Percentiles rank a stretch among this genome's conserved stretches.
Evolutionary conservation across 2,888 invertebrate genomes (phyloP).

Genomic region (Dimorphilus gyrociliatus): DNA sequence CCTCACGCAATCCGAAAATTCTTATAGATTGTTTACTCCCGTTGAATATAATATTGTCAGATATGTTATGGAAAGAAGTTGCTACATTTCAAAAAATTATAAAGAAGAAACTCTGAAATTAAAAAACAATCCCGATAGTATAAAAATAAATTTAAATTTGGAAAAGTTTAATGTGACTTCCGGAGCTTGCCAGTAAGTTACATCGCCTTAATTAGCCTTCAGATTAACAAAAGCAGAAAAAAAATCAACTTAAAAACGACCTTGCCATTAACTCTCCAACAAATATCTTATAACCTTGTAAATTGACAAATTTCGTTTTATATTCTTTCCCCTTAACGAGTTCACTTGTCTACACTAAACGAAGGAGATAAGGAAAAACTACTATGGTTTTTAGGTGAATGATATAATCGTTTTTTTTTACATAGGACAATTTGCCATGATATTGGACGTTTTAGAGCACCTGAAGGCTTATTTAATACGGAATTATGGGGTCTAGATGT

Average conservation of each 20-base stretch:
- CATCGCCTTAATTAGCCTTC: background rate
- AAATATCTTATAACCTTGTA: no score
- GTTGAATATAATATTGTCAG: constrained; percentile 41
- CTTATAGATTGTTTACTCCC: constrained; percentile 34
- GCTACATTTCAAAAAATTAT: constrained; percentile 41
- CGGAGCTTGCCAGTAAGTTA: constrained; percentile 22
- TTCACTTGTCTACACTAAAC: no score
- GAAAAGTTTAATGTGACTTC: constrained; percentile 22
- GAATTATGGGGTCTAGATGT: constrained; percentile 44
- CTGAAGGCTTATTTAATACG: constrained; percentile 43
- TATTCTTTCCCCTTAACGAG: no score
- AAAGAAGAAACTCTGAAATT: constrained; percentile 34
- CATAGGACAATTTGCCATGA: constrained; percentile 35
- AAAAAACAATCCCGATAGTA: constrained; percentile 26
- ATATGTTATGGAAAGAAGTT: constrained; percentile 41
- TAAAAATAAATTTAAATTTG: constrained; percentile 17
- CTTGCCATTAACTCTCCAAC: no score
- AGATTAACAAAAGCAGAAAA: background rate
- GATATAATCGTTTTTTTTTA: constrained; percentile 3
- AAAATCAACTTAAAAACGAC: background rate
- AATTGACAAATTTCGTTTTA: no score
- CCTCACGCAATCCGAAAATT: constrained; percentile 36
- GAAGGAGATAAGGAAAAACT: no score
- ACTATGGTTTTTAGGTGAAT: no score
- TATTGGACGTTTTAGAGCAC: constrained; percentile 37